These are phyloP conservation scores for Abramis brama DNA, from an alignment of 2,113 vertebrate genomes.

Conservation along the genomic window DNA sequence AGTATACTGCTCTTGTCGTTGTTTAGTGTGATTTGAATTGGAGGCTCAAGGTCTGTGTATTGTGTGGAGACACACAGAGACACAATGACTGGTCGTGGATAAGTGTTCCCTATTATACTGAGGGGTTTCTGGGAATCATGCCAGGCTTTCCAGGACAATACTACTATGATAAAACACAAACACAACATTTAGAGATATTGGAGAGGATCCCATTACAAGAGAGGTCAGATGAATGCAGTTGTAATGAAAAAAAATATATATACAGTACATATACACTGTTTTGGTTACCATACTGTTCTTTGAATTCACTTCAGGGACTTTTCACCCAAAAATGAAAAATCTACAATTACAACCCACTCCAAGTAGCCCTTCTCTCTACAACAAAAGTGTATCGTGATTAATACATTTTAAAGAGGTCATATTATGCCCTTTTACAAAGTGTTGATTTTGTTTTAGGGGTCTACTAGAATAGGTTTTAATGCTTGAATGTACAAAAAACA, in stretches of 20 bases:
- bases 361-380: background rate
- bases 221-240: constrained; percentile 30
- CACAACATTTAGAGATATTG: constrained; percentile 34
- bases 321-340: too few relatives aligned
- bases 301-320: too few relatives aligned
- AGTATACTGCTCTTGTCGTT: constrained; percentile 24
- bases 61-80: constrained; percentile 4
- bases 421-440: too few relatives aligned
- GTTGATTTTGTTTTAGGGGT: too few relatives aligned
- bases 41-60: constrained; percentile 25
- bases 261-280: background rate
- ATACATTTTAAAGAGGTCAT: background rate
- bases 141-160: constrained; percentile 35
- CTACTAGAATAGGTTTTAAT: too few relatives aligned
- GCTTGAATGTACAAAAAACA: too few relatives aligned
- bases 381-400: background rate
- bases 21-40: constrained; percentile 23
- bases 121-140: constrained; percentile 42
- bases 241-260: background rate
- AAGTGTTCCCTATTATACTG: constrained; percentile 16
- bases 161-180: constrained; percentile 34
- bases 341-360: background rate
- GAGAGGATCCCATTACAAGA: constrained; percentile 11
- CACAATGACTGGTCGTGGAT: constrained; percentile 10
- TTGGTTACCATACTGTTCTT: too few relatives aligned